Evolutionary conservation across 92 coral and sea anemone species (phyloP).

Genomic region (Zoanthus sansibaricus): DNA sequence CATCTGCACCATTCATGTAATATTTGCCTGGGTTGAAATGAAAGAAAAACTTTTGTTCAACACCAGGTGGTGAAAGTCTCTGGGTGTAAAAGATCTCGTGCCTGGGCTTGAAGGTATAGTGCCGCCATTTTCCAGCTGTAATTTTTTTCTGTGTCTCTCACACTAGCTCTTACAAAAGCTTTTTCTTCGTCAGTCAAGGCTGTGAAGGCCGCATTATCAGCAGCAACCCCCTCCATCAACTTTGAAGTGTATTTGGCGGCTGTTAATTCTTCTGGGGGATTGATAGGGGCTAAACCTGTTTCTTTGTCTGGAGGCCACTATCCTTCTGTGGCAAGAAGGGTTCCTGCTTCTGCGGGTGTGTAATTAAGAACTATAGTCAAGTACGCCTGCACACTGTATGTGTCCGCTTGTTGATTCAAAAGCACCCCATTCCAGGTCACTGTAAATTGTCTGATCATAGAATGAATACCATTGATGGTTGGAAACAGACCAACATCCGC

Average conservation of each 20-base stretch:
- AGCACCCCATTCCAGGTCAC: constrained; percentile 40
- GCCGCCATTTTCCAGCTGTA: no score
- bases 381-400: constrained; percentile 37
- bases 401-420: constrained; percentile 53
- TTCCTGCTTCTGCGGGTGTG: not conserved
- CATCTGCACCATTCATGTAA: not conserved
- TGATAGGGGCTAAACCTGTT: not conserved
- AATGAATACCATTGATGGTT: constrained; percentile 23
- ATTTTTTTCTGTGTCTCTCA: no score
- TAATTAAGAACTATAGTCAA: constrained; percentile 32
- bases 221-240: not conserved
- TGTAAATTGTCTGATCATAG: constrained; percentile 48
- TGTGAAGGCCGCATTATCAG: not conserved
- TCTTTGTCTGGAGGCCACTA: not conserved
- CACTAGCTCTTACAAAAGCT: no score
- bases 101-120: no score
- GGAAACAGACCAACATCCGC: not conserved
- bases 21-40: not conserved
- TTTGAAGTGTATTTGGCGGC: not conserved
- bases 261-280: not conserved
- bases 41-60: not conserved
- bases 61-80: not conserved
- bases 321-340: constrained; percentile 2
- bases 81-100: no score
- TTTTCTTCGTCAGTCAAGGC: not conserved